phyloP scores from a whole-genome alignment of 2,888 invertebrate species.

The Eilema depressum region DNA sequence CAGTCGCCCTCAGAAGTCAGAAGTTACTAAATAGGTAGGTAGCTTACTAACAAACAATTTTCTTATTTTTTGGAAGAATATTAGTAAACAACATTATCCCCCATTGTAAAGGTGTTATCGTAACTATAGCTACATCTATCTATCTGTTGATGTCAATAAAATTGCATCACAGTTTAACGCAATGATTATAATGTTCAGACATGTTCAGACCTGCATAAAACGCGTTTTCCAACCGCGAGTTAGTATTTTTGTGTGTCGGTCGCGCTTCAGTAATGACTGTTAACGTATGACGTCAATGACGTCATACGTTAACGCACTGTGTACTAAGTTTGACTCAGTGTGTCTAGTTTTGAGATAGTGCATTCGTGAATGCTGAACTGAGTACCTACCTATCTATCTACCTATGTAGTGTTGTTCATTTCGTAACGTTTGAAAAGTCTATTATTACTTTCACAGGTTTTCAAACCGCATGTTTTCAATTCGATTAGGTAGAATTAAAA shows the following conservation, averaged over 20 bases:
- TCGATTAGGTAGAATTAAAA: no score
- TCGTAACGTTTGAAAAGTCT: no score
- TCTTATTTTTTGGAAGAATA: no score
- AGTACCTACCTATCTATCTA: background rate
- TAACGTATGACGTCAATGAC: no score
- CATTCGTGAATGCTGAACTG: conserved; percentile 23
- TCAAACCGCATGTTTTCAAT: no score
- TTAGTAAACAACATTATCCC: no score
- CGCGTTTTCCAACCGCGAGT: conserved; percentile 40
- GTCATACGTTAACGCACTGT: conserved; percentile 27
- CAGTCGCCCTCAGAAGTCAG: no score
- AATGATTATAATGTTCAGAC: conserved; percentile 44
- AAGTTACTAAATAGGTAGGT: no score
- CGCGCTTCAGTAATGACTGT: conserved; percentile 26
- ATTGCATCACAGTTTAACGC: conserved; percentile 42
- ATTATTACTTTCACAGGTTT: no score
- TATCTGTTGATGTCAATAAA: conserved; percentile 16
- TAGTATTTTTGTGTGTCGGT: conserved; percentile 13
- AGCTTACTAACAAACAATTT: no score
- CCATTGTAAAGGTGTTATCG: no score
- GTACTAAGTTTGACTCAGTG: conserved; percentile 32
- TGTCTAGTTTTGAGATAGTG: conserved; percentile 37
- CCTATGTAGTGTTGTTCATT: conserved; percentile 41
- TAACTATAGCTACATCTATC: conserved; percentile 2
- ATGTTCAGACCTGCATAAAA: conserved; percentile 54